phyloP scores from a whole-genome alignment of 2,888 invertebrate genomes.

The Glyphotaelius pellucidus region DNA sequence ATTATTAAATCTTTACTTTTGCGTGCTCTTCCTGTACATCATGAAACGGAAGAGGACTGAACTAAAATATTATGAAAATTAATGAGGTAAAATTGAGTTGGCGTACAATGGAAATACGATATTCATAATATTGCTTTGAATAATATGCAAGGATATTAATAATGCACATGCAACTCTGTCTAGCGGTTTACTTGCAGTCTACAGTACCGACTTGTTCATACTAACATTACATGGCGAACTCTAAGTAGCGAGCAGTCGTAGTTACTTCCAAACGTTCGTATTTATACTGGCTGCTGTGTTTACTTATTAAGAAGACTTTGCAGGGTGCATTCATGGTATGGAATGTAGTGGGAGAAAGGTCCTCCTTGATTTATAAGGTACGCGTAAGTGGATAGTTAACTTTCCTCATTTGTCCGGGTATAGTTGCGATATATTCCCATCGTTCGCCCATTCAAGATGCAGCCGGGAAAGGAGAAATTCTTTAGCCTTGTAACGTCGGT shows the following conservation, averaged over 20 bases:
- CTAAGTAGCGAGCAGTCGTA: background rate
- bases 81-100: background rate
- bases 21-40: background rate
- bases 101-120: background rate
- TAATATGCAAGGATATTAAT: background rate
- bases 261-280: background rate
- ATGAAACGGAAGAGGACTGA: background rate
- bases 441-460: conserved; percentile 50
- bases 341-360: background rate
- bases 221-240: background rate
- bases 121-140: background rate
- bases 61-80: background rate
- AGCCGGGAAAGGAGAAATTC: conserved; percentile 1
- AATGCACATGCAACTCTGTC: background rate
- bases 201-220: background rate
- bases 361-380: conserved; percentile 63
- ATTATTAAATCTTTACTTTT: background rate
- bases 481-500: background rate
- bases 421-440: conserved; percentile 62
- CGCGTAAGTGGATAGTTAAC: conserved; percentile 66
- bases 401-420: conserved; percentile 64
- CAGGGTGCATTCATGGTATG: background rate
- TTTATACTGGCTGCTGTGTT: background rate
- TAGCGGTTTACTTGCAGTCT: background rate
- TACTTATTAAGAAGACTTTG: background rate